A percentile compares a stretch with the other conserved stretches of the same genome.
Evolutionary conservation across 2,113 vertebrate species (phyloP).

Genomic region (Thomomys bottae): DNA sequence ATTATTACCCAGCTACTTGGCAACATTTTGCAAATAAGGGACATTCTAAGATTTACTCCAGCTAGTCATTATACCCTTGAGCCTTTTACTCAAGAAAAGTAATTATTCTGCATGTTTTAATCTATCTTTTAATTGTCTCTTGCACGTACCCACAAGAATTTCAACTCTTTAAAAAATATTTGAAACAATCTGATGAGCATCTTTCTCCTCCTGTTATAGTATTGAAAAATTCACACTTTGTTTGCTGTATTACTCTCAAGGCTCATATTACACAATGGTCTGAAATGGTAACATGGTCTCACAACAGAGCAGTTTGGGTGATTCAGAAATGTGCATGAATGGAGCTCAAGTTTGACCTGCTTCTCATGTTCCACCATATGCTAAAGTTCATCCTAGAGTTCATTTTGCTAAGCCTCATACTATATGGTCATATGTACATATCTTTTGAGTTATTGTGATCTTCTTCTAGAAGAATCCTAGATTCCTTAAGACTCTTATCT

Average conservation of each 20-base stretch:
- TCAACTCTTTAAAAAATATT: conserved; percentile 57
- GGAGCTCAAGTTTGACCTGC: background rate
- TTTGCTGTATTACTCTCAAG: conserved; percentile 25
- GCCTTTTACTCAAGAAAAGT: conserved; percentile 65
- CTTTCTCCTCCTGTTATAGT: conserved; percentile 4
- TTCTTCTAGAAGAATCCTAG: no score
- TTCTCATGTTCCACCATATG: background rate
- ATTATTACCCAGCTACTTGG: conserved; percentile 70
- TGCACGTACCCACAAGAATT: conserved; percentile 63
- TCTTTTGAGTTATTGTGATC: no score
- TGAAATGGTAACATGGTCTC: conserved; percentile 16
- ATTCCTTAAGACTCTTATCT: no score
- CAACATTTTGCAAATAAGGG: conserved; percentile 70
- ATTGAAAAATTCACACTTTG: conserved; percentile 8
- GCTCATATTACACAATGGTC: background rate
- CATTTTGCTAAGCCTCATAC: no score
- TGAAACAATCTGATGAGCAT: conserved; percentile 54
- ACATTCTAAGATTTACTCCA: conserved; percentile 72
- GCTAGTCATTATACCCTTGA: conserved; percentile 60
- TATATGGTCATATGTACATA: no score
- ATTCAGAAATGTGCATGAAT: background rate
- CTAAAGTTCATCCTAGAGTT: background rate
- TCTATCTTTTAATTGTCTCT: conserved; percentile 69
- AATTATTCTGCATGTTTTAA: conserved; percentile 71
- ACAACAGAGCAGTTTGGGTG: conserved; percentile 5